Conservation (phyloP, 1,140 invertebrate species). For the Drosophila nikananu region DNA sequence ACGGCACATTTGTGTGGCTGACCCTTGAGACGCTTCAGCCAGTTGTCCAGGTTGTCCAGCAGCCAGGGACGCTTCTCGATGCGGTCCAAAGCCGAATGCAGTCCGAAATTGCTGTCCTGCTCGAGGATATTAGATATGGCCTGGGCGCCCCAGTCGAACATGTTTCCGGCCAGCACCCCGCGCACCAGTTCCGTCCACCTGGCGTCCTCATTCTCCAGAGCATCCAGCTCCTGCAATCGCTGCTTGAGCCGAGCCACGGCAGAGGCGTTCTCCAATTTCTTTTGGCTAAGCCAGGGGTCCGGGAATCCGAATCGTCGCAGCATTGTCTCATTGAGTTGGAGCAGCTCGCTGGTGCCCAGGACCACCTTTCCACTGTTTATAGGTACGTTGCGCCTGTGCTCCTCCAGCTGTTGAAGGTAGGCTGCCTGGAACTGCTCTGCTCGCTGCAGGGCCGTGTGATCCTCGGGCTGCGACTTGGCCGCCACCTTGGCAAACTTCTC, state of each 20-base stretch:
- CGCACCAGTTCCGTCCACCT: conserved; percentile 88
- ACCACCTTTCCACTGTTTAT: conserved; percentile 88
- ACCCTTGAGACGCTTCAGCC: conserved; percentile 89
- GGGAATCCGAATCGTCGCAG: conserved; percentile 96
- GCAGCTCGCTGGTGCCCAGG: conserved; percentile 90
- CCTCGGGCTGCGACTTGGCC: conserved; percentile 91
- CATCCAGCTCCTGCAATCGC: conserved; percentile 87
- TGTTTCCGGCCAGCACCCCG: conserved; percentile 91
- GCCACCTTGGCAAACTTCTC: conserved; percentile 91
- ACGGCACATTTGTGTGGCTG: conserved; percentile 93
- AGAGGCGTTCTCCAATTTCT: conserved; percentile 87
- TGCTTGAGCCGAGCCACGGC: conserved; percentile 86
- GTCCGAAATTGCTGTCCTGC: conserved; percentile 89
- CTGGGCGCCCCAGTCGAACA: conserved; percentile 98
- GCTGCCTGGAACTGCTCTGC: conserved; percentile 93
- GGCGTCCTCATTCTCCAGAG: conserved; percentile 85
- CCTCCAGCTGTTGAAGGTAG: conserved; percentile 92
- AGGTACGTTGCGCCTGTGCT: conserved; percentile 89
- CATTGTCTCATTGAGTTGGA: conserved; percentile 97
- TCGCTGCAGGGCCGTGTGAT: conserved; percentile 90
- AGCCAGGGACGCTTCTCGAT: conserved; percentile 95
- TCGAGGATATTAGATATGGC: conserved; percentile 94
- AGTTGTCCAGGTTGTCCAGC: conserved; percentile 93
- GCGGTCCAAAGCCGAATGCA: conserved; percentile 92
- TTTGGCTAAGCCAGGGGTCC: conserved; percentile 94